Base-by-base conservation (phyloP, 2,797 vertebrate species). In the Linurgus olivaceus region DNA sequence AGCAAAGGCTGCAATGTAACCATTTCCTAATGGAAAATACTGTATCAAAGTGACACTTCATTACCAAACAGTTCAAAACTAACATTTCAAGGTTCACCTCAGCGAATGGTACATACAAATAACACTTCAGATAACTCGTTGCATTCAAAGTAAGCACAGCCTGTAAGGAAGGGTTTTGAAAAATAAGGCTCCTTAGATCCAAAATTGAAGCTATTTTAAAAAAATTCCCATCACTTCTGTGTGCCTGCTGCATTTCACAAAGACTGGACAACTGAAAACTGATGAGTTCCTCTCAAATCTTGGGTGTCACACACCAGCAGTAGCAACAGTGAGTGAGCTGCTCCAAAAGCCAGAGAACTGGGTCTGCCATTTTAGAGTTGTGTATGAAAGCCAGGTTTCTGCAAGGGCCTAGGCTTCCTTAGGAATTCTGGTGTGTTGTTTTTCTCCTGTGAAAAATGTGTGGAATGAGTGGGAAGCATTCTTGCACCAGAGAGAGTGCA, bases 1-100 rank as follows among this genome's bases (percentile, higher is more conserved):
- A 96, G 95, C 28, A 88, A 93, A 59, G 19, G 37, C 17, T 42
- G 51, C 29, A 61, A 92, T 84, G 61, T 86, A 86, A 88, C 42
- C 25, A 66, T 38, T 38, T 45, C 67, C 37, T 31, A 38, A 40
- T 2, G 17, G 11, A 24, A 65, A 44, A 8, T 3, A 24, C 20
- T 29, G 28, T n/a, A 3, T 54, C 58, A 89, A 74, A 89, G 45
- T 0, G 0, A 37, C 4, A 15, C 26, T 62, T 75, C 3, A 4
- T 37, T 47, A 57, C 26, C 45, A 33, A 63, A 66, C 17, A n/a
- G 25, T 20, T 29, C 19, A 68, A 92, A 52, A 62, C 51, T 42
- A 77, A 51, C 62, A 33, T 42, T 80, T 83, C 79, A 84, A 59
- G 58, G 79, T 59, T 88, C 44, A 4, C 25, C 33, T 62, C 62